phyloP scores from a whole-genome alignment of 2,888 invertebrate species.

The Seladonia tumulorum region DNA sequence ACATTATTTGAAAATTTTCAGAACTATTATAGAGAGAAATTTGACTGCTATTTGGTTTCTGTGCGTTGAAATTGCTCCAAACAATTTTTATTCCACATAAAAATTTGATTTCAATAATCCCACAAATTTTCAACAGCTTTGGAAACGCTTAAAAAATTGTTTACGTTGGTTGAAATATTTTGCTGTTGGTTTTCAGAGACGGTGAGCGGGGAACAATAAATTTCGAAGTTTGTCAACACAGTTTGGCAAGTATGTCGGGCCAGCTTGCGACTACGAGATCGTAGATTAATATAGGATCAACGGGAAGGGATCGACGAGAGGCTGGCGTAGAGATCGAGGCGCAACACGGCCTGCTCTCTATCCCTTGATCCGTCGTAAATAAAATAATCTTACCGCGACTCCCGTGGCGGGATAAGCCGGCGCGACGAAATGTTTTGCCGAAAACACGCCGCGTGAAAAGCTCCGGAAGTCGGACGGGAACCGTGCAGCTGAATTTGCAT shows the following conservation, averaged over 20 bases:
- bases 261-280: slow-evolving; percentile 16
- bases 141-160: too few relatives aligned
- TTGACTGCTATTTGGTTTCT: too few relatives aligned
- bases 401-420: neutral
- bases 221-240: too few relatives aligned
- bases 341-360: neutral
- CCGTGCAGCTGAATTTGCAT: slow-evolving; percentile 19
- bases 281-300: slow-evolving; percentile 44
- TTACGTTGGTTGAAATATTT: too few relatives aligned
- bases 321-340: neutral
- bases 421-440: slow-evolving; percentile 6
- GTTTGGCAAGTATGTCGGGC: neutral
- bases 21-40: too few relatives aligned
- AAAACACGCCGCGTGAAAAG: neutral
- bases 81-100: too few relatives aligned
- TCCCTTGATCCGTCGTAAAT: slow-evolving; percentile 11
- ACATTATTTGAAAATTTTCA: too few relatives aligned
- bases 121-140: too few relatives aligned
- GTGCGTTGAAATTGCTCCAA: too few relatives aligned
- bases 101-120: too few relatives aligned
- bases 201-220: neutral
- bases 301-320: neutral
- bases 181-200: neutral
- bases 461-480: neutral
- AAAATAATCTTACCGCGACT: neutral